These are phyloP conservation scores for Alitta virens DNA, from an alignment of 2,888 invertebrate genomes.

Conservation along the genomic window DNA sequence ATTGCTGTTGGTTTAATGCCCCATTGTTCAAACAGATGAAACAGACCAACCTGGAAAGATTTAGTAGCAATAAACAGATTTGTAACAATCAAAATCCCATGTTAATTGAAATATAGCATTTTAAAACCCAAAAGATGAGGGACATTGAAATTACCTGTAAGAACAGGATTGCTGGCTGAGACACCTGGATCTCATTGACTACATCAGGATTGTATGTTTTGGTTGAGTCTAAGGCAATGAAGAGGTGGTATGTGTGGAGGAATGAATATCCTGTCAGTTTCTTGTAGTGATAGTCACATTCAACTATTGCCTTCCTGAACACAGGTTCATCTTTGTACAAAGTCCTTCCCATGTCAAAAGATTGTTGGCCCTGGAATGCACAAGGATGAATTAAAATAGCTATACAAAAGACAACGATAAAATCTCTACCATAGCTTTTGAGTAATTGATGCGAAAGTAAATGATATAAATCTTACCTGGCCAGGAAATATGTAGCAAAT, in stretches of 20 bases:
- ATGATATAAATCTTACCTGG: not conserved
- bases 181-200: constrained; percentile 6
- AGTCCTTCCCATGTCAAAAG: constrained; percentile 21
- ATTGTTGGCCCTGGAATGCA: constrained; percentile 22
- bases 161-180: constrained; percentile 14
- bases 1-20: constrained; percentile 14
- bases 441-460: no score
- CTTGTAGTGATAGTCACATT: constrained; percentile 17
- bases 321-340: constrained; percentile 22
- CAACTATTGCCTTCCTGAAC: constrained; percentile 13
- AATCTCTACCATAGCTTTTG: no score
- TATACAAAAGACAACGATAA: not conserved
- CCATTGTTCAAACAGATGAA: constrained; percentile 8
- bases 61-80: no score
- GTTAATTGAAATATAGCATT: no score
- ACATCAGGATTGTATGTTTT: constrained; percentile 1
- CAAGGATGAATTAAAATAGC: no score
- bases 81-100: no score
- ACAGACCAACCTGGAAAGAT: constrained; percentile 6
- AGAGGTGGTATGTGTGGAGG: constrained; percentile 11
- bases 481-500: constrained; percentile 27
- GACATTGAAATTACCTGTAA: no score
- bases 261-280: constrained; percentile 21
- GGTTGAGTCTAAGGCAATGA: not conserved
- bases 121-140: no score